Percentiles rank a stretch among this genome's conserved stretches.
Conservation (phyloP, 1,140 invertebrate genomes). For the Cydia amplana region DNA sequence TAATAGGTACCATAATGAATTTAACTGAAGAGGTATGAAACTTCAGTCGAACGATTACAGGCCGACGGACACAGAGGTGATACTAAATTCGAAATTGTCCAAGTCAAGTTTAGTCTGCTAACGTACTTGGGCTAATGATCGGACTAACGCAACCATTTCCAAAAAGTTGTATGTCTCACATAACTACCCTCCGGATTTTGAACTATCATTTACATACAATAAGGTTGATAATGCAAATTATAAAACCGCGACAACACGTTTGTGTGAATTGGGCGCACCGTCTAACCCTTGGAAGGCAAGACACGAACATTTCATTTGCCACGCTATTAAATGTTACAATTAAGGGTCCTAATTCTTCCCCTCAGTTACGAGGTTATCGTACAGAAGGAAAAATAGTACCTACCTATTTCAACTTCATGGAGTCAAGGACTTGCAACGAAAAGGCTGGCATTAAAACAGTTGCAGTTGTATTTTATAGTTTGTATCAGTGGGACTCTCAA, state of each 20-base stretch:
- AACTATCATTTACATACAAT: not conserved
- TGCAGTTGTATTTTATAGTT: not conserved
- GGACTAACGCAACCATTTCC: not conserved
- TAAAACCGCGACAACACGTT: not conserved
- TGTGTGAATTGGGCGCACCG: not conserved
- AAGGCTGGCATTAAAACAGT: not conserved
- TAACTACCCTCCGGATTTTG: not conserved
- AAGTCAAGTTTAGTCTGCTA: not conserved
- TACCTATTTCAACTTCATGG: not conserved
- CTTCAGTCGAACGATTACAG: too few species aligned
- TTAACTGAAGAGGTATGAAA: too few species aligned
- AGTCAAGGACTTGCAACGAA: not conserved
- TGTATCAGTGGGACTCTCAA: too few species aligned
- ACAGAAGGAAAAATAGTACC: not conserved
- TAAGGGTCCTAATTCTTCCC: slow-evolving; percentile 2
- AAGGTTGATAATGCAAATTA: not conserved
- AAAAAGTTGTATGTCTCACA: not conserved
- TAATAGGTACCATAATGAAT: too few species aligned
- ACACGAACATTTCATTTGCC: slow-evolving; percentile 20
- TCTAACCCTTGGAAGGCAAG: slow-evolving; percentile 6
- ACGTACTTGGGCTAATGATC: not conserved
- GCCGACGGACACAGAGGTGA: too few species aligned
- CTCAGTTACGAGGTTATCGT: not conserved
- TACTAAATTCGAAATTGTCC: not conserved
- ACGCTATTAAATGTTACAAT: slow-evolving; percentile 22